Base-by-base conservation (phyloP, 2,113 vertebrate genomes). In the Plectropomus leopardus region DNA sequence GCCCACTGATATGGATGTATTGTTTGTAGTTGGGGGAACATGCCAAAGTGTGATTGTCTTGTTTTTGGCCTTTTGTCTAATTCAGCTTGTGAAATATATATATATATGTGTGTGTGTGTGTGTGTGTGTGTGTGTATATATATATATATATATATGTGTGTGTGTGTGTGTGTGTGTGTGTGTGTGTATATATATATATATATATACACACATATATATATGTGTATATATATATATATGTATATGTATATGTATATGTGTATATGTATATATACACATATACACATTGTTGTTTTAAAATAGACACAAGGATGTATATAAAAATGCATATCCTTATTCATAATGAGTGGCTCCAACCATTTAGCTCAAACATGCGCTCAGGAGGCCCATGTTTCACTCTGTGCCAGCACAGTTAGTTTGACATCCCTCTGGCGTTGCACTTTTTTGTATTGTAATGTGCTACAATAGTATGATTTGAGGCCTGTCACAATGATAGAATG, bases 11-110 rank as follows among this genome's bases (percentile, higher is more conserved):
- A 64, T 77, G 32, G 66, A 84, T 92, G 84, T 89, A 86, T 89
- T 88, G 85, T 90, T 87, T 93, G 89, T 85, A 64, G 36, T 17
- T 82, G 28, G 10, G 65, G 36, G 80, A 69, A 86, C 23, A 51
- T 47, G 57, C 23, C 60, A 13, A 42, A 76, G 59, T 76, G 24
- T 75, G 48, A 57, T 64, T 83, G 87, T 90, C 51, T 85, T 82
- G 75, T 85, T 82, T n/a, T 86, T 85, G 71, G 78, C 57, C 76
- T 51, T 76, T 78, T 75, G 53, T 16, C 81, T 75, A 32, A 68
- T 69, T 87, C 78, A 87, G 30, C 58, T 78, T 90, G 60, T 86
- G 69, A 80, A 58, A n/a, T n/a, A n/a, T n/a, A n/a, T n/a, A n/a
- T n/a, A n/a, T n/a, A n/a, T n/a, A n/a, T n/a, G n/a, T n/a, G n/a